Base-by-base conservation (phyloP, 1,140 invertebrate species). In the Monochamus saltuarius region DNA sequence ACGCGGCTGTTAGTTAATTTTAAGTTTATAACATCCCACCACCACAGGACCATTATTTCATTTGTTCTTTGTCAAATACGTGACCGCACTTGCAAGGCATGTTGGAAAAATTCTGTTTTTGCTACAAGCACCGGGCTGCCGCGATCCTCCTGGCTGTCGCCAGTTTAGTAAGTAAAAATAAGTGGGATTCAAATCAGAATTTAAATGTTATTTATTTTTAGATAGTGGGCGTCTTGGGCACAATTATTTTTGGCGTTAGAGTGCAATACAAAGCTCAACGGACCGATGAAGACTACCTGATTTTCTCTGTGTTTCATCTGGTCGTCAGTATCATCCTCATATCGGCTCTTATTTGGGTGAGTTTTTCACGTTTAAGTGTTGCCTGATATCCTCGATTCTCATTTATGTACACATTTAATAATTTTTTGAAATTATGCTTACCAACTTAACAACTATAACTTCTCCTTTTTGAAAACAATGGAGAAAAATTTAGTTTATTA, bases 341-440 rank as follows among this genome's bases (percentile, higher is more conserved):
- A 13, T 43, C 53, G 7, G 53, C 37, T 14, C 17, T 56, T 34
- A 56, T 56, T 36, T 56, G 53, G 53, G 53, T 56, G 19, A 56
- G 53, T 54, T 22, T 37, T 54, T 53, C 13, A 2, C 11, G 39
- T 54, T 22, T 14, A 54, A 39, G 37, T 40, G 13, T 11, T 16
- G 42, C 38, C 37, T 35, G 34, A 17, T 19, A 4, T 54, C 1
- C 17, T 54, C 34, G 1, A 40, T 13, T 19, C 40, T n/a, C 40
- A 38, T 40, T 35, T 16, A 53, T 13, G 38, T 1, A 13, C 40
- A 10, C 51, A 53, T 11, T 11, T 53, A 6, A 19, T 38, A 11
- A 39, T 17, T 4, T 11, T 40, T n/a, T n/a, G n/a, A n/a, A n/a
- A n/a, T n/a, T n/a, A n/a, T n/a, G n/a, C n/a, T n/a, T n/a, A n/a